Evolutionary conservation across 2,113 vertebrate species (phyloP).

Genomic region (Scartelaos histophorus): DNA sequence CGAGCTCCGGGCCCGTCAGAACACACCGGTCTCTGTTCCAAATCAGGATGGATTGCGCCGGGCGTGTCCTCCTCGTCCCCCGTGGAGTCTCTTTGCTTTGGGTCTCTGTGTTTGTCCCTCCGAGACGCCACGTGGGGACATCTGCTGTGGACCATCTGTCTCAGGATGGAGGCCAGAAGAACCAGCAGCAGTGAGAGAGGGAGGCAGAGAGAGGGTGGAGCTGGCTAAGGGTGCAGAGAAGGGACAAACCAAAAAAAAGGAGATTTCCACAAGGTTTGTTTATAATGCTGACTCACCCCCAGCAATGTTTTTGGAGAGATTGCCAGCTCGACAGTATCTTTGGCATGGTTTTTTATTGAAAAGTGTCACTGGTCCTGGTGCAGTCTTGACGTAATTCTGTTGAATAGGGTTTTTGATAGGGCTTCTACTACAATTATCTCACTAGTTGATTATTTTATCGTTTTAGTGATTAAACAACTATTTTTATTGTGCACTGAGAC

Average conservation of each 20-base stretch:
- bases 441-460: no score
- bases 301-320: slow-evolving; percentile 37
- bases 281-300: slow-evolving; percentile 48
- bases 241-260: slow-evolving; percentile 4
- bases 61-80: slow-evolving; percentile 23
- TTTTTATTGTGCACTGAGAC: no score
- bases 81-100: slow-evolving; percentile 65
- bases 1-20: slow-evolving; percentile 3
- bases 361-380: slow-evolving; percentile 18
- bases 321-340: slow-evolving; percentile 27
- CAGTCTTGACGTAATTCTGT: neutral
- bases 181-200: slow-evolving; percentile 28
- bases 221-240: neutral
- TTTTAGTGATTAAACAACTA: no score
- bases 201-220: slow-evolving; percentile 1
- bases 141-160: slow-evolving; percentile 71
- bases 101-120: slow-evolving; percentile 53
- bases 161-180: slow-evolving; percentile 64
- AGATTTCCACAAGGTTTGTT: slow-evolving; percentile 34
- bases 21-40: slow-evolving; percentile 17
- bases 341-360: slow-evolving; percentile 36
- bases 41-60: slow-evolving; percentile 39
- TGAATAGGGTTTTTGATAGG: no score
- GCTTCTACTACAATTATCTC: no score
- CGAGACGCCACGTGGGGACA: slow-evolving; percentile 55